Evolutionary conservation across 2,797 vertebrate genomes (phyloP), one percentile per base, ranked within the genome.

Genomic region (Xenentodon cancila): DNA sequence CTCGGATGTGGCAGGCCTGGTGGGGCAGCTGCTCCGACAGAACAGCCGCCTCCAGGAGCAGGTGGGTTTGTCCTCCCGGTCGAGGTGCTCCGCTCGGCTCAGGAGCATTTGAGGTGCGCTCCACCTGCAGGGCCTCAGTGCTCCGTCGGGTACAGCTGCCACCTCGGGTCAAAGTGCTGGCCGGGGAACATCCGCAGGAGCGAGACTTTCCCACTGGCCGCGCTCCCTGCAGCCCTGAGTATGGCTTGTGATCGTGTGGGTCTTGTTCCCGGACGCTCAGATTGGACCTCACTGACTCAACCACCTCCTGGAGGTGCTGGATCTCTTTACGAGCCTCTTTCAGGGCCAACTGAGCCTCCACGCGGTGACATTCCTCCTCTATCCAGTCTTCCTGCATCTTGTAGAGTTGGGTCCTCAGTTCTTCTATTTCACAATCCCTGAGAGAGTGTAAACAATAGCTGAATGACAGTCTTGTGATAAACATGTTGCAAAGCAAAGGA

Each of bases 381-480:
- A 99, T 96, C 98, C 98, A 99, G 86, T 99, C 97, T 66, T 99
- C 97, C 78, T 98, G 97, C 97, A 99, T 99, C 80, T 95, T 89
- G 0, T 94, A 95, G 71, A 99, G 91, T 82, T 98, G 97, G 0
- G 85, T 92, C 82, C 96, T 95, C 78, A 99, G 83, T 76, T 96
- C 97, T 9, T 97, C 97, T 0, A 99, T 95, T 89, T 99, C 96
- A 0, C 91, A 92, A 69, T 97, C 97, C 84, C 98, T 99, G 89
- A 0, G 3, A 9, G 55, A 53, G 53, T 0, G 59, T 9, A 59
- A 40, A 63, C 20, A 6, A 56, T 12, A 37, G 11, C 34, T 12
- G 11, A 37, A 37, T 37, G 11, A 3, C 25, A 37, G 34, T 37
- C 6, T 11, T 4, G 9, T 32, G 8, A 6, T 32, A 32, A 32